A percentile compares a stretch with the other conserved stretches of the same genome.
Evolutionary conservation across 2,888 invertebrate species (phyloP).

Genomic region (Chorisops tibialis): DNA sequence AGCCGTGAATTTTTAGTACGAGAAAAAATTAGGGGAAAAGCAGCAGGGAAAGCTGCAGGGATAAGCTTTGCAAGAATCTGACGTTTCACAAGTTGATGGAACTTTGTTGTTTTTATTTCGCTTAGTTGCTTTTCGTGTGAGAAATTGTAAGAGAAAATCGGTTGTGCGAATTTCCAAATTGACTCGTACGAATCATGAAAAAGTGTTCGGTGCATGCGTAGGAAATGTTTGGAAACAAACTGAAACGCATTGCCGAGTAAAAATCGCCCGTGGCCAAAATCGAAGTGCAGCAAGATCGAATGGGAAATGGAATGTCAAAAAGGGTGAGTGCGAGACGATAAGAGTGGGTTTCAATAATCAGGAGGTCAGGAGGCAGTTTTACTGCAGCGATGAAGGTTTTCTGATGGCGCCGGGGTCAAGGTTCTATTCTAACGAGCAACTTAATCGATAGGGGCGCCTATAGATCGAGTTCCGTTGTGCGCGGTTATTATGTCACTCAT

Average conservation of each 20-base stretch:
- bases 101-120: conserved; percentile 24
- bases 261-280: not conserved
- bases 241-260: not conserved
- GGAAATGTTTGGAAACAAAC: not conserved
- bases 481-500: no score
- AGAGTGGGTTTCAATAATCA: no score
- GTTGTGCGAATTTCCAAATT: conserved; percentile 6
- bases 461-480: no score
- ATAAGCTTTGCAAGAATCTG: conserved; percentile 9
- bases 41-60: no score
- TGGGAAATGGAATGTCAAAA: conserved; percentile 14
- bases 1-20: no score
- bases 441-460: no score
- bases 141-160: no score
- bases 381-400: no score
- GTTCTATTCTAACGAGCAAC: no score
- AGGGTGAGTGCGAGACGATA: conserved; percentile 12
- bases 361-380: no score
- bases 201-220: conserved; percentile 4
- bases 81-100: conserved; percentile 24
- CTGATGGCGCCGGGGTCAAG: no score
- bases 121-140: conserved; percentile 14
- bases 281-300: conserved; percentile 1
- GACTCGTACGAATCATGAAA: not conserved
- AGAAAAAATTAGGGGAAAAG: no score